Conservation (phyloP, 2,113 vertebrate genomes). For the Zootoca vivipara region DNA sequence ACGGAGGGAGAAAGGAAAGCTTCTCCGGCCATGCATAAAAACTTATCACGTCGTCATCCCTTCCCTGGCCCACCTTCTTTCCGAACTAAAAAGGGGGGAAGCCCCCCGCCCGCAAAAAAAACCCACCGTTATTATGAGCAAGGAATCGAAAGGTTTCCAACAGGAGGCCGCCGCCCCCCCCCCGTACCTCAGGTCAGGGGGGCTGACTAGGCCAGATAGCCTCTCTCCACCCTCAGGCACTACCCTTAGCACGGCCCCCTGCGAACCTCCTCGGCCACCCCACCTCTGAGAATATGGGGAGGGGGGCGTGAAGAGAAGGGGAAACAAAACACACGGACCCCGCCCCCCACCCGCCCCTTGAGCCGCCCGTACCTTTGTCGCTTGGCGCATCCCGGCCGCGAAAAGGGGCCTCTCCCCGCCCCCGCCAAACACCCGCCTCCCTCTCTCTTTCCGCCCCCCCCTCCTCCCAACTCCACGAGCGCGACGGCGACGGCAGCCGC, state of each 20-base stretch:
- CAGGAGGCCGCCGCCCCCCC: background rate
- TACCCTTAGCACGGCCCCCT: background rate
- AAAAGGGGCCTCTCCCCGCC: background rate
- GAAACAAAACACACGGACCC: background rate
- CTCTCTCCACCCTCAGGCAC: background rate
- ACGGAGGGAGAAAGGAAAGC: too few relatives aligned
- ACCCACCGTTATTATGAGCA: background rate
- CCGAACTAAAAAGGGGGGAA: too few relatives aligned
- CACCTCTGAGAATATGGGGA: too few relatives aligned
- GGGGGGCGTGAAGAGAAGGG: background rate
- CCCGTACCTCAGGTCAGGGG: background rate
- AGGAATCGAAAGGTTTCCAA: background rate
- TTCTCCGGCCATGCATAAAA: too few relatives aligned
- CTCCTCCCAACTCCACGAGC: background rate
- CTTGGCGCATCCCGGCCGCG: constrained; percentile 16
- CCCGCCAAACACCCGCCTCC: background rate
- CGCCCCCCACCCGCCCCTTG: background rate
- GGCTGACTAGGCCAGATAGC: background rate
- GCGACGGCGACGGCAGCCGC: background rate
- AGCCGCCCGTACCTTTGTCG: constrained; percentile 12
- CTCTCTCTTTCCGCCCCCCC: background rate
- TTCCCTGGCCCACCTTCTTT: too few relatives aligned
- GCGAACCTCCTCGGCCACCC: too few relatives aligned
- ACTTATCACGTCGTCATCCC: too few relatives aligned
- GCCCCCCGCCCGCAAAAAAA: too few relatives aligned